Conservation (phyloP, 64 coral and sea anemone species). For the Pachyseris speciosa region DNA sequence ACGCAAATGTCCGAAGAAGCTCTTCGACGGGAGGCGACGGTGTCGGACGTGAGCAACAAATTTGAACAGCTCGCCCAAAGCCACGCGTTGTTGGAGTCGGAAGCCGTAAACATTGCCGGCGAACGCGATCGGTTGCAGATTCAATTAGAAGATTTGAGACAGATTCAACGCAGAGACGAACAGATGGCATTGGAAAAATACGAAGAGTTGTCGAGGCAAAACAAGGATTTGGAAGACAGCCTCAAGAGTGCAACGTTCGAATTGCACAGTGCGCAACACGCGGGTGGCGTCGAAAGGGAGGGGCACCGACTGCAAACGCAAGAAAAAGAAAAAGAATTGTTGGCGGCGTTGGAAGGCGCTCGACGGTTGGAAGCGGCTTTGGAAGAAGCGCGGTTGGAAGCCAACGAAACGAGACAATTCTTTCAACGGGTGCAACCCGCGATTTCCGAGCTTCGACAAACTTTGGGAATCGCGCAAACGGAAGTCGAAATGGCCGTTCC, state of each 20-base stretch:
- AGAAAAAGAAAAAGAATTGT: neutral
- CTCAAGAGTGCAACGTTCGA: neutral
- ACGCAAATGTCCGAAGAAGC: neutral
- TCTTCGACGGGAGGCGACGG: neutral
- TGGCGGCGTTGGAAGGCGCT: neutral
- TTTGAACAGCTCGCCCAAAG: neutral
- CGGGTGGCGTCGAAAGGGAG: neutral
- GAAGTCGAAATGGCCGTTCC: no score
- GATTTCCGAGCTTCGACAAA: neutral
- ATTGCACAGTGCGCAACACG: neutral
- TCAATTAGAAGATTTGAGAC: neutral
- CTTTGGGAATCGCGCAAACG: neutral
- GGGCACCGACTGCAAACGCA: neutral
- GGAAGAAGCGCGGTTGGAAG: neutral
- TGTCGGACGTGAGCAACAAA: neutral
- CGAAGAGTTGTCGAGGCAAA: neutral
- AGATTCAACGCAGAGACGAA: neutral
- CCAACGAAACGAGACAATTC: neutral
- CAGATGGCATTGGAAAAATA: neutral
- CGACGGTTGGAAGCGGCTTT: neutral
- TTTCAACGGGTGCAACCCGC: neutral
- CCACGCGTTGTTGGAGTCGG: neutral
- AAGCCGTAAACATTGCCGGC: neutral
- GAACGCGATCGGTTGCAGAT: neutral
- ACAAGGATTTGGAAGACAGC: neutral